Evolutionary conservation across 2,888 invertebrate genomes (phyloP), one percentile per base, ranked within the genome.

Genomic region (Caenorhabditis zanzibari): DNA sequence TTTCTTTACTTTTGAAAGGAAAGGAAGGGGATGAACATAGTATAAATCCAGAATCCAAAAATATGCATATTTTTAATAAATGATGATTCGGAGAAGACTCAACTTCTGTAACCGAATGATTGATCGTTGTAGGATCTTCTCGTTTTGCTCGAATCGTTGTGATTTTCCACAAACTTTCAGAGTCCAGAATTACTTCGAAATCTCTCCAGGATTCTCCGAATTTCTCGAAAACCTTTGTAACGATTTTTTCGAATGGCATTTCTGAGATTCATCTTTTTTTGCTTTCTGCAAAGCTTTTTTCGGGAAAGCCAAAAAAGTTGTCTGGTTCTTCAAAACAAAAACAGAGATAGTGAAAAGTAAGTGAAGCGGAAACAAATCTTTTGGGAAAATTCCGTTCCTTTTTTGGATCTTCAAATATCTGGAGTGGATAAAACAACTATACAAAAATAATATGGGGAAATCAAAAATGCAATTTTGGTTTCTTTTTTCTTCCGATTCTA

Each of bases 341-440:
- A 71, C 56, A 72, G 69, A 24, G 22, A 69, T 9, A 71, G 32
- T 49, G 32, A 56, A 63, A n/a, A 64, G 64, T 49, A 32, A 26
- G 56, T 58, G 64, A 64, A 64, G 71, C 79, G 79, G 64, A 79
- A 79, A 71, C 72, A 54, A 79, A 63, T 64, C n/a, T 35, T 52
- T 52, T 32, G 32, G 66, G 49, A 38, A 58, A 41, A 44, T 32
- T 61, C 24, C 56, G 66, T 54, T 61, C 63, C 38, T 56, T 38
- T 44, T 24, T 41, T 14, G 3, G 38, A 41, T 14, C 24, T 14
- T n/a, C 3, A 28, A 28, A 28, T 9, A 44, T 47, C 22, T 58
- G 19, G 47, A 63, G 22, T 28, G 41, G 16, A 49, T 35, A 52
- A 64, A 63, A 52, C 16, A 24, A 58, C 38, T 26, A 32, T 47